Evolutionary conservation across 2,888 invertebrate species (phyloP), one percentile per base, ranked within the genome.

Genomic region (Thyatira batis): DNA sequence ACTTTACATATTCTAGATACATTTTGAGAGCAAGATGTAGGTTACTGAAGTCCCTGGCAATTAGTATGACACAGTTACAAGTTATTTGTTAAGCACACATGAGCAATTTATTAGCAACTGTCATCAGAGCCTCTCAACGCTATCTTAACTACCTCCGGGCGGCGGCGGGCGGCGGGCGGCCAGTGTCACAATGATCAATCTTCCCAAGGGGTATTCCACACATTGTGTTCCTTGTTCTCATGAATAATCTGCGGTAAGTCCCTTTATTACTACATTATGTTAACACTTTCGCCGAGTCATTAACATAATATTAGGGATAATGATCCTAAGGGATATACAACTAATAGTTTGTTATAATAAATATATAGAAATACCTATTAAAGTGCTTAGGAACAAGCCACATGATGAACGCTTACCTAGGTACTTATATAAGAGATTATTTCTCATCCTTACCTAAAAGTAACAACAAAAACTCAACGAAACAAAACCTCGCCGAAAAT

Each of bases 111-210:
- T 72, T 69, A 60, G 54, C 58, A 59, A 63, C 57, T 63, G 66
- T 67, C 68, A 63, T 58, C 60, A 53, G 55, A 62, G 54, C 62
- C 50, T 48, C 59, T 65, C 65, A 63, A 62, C 66, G 69, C 67
- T 74, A 78, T 74, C 74, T 68, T 67, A 74, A 69, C 66, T 67
- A 64, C 64, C 65, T 55, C 54, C 61, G 67, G 63, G 69, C 48
- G 48, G 55, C 57, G n/a, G n/a, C n/a, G n/a, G n/a, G n/a, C n/a
- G n/a, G n/a, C n/a, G n/a, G n/a, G 69, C 48, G 48, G 55, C 57
- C 60, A 53, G 56, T 60, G 65, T 57, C 63, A 71, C 65, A 69
- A 76, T 73, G 76, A 83, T 82, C 78, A 76, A 83, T 82, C 80
- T 78, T 75, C 65, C 70, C 70, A 52, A 44, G 55, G 59, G 60